phyloP scores from a whole-genome alignment of 2,113 vertebrate genomes.

The Cnemophilus loriae region DNA sequence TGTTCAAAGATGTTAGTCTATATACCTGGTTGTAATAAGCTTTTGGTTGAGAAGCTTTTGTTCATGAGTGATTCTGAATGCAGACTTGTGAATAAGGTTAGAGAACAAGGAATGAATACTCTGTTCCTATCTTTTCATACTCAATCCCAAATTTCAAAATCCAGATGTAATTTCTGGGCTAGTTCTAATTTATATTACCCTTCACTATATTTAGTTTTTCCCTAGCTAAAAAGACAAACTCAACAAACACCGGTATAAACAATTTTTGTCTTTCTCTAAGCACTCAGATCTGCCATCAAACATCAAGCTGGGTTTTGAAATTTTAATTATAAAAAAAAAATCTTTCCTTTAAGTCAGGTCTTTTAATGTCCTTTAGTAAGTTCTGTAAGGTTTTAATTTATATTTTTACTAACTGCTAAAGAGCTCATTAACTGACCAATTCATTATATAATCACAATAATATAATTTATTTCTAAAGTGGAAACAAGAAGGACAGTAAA shows the following conservation, averaged over 20 bases:
- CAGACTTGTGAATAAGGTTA: background rate
- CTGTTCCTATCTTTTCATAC: background rate
- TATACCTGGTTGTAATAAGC: background rate
- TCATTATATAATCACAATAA: background rate
- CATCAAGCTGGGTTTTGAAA: background rate
- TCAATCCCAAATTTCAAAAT: background rate
- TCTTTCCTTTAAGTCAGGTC: background rate
- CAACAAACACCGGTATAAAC: background rate
- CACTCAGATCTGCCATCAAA: background rate
- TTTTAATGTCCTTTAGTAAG: background rate
- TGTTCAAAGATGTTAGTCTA: background rate
- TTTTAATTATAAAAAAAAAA: background rate
- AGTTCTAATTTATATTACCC: background rate
- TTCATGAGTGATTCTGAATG: background rate
- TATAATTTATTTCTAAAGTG: background rate
- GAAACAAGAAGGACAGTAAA: background rate
- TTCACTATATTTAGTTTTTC: background rate
- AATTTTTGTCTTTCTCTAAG: background rate
- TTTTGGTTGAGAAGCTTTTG: background rate
- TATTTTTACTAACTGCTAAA: background rate
- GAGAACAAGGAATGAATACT: background rate
- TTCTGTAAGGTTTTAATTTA: background rate
- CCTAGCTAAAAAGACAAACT: background rate
- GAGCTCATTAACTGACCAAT: background rate
- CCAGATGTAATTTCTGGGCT: background rate